These are phyloP conservation scores for Panthera leo DNA, from an alignment of 2,113 vertebrate genomes.

Conservation along the genomic window DNA sequence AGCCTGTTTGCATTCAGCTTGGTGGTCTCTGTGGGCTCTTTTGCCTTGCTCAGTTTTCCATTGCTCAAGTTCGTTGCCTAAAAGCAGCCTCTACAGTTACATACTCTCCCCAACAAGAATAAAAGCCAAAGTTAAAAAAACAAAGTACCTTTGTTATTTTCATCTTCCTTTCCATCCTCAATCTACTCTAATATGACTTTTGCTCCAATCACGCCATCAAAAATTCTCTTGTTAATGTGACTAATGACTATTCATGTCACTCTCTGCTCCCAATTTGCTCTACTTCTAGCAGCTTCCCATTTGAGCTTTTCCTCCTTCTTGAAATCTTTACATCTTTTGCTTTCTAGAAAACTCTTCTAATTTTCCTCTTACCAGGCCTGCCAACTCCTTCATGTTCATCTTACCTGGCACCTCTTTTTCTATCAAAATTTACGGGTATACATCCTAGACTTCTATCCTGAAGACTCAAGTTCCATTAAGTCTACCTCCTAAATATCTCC, in stretches of 20 bases:
- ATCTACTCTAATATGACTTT: not conserved
- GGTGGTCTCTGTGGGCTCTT: not conserved
- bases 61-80: not conserved
- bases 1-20: not conserved
- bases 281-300: not conserved
- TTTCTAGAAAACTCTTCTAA: not conserved
- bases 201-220: not conserved
- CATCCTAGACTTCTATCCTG: not conserved
- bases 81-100: not conserved
- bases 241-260: not conserved
- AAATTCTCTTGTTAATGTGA: not conserved
- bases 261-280: not conserved
- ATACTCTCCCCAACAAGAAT: not conserved
- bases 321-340: not conserved
- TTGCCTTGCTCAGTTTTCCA: not conserved
- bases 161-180: not conserved
- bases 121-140: not conserved
- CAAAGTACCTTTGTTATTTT: not conserved
- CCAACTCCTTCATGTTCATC: not conserved
- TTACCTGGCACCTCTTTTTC: not conserved
- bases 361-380: not conserved
- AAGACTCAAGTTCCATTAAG: not conserved
- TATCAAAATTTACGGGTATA: not conserved
- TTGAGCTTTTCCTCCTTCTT: not conserved
- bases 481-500: not conserved